Base-by-base conservation (phyloP, 2,888 invertebrate species). In the Cryptocephalus moraei region DNA sequence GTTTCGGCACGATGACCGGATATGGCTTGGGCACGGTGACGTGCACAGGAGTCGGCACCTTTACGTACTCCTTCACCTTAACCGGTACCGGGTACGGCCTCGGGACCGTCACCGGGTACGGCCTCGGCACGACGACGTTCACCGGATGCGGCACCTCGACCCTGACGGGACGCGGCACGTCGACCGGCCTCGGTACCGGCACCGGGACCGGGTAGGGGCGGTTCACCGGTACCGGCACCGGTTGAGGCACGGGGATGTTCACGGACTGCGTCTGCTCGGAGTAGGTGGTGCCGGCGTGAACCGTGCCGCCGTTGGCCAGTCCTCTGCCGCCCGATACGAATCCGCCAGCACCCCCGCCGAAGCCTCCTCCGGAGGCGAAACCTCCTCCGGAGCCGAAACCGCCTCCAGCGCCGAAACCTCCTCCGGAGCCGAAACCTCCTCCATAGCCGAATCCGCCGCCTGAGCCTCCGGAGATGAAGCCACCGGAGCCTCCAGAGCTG, bases 91-190 rank as follows among this genome's bases (percentile, higher is more conserved):
- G 63, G 12, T 62, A 58, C 14, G 62, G 62, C 39, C 62, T 60
- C 32, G 60, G 53, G n/a, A 64, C 61, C n/a, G 50, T 49, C 8
- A 66, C 64, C 43, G 62, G 64, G 47, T 64, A 57, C 11, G 65
- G 66, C 44, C 60, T 58, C 1, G 47, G 44, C 1, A 67, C 60
- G 31, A 53, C 50, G n/a, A 66, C 64, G 43, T 54, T 58, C 42
- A 66, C 59, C 32, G 66, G 66, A 8, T 60, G 60, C 4, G 67
- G 66, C 22, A 67, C 62, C 51, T 65, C 63, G 3, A 65, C 61
- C 14, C 49, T 51, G 2, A 65, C 63, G 33, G 64, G 62, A 13
- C 63, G 56, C 13, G 65, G 65, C 32, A 66, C 62, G 9, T 63
- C 61, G 3, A 63, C 62, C 8, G 61, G 65, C 45, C 60, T 55